These are phyloP conservation scores for Entomobrya proxima DNA, from an alignment of 2,888 invertebrate species.

Conservation along the genomic window DNA sequence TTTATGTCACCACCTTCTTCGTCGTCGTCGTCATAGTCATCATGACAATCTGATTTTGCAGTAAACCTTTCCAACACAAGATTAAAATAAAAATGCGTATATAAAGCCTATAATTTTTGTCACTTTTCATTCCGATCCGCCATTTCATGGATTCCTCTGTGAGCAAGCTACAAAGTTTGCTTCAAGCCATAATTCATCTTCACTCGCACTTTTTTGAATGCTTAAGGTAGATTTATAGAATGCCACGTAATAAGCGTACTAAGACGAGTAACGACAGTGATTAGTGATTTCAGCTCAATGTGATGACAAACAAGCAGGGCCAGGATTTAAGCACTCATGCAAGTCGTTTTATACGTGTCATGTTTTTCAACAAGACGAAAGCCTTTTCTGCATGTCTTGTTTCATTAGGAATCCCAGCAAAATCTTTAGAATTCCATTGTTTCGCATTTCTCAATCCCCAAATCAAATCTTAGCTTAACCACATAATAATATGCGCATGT, in stretches of 20 bases:
- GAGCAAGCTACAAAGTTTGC: not conserved
- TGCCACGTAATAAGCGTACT: not conserved
- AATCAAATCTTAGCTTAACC: not conserved
- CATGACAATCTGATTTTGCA: not conserved
- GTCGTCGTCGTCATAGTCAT: not conserved
- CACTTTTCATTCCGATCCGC: not conserved
- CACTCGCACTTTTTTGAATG: not conserved
- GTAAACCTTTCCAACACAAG: not conserved
- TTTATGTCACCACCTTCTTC: slow-evolving; percentile 22
- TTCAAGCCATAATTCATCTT: not conserved
- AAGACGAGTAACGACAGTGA: not conserved
- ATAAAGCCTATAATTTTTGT: not conserved
- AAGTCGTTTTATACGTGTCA: not conserved
- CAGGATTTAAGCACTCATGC: not conserved
- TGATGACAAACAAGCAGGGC: not conserved
- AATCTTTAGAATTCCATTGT: not conserved
- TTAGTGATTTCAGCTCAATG: not conserved
- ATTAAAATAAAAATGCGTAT: not conserved
- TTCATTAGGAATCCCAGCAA: not conserved
- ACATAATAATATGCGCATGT: not conserved
- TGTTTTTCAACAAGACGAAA: not conserved
- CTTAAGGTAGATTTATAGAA: not conserved
- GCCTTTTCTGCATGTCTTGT: no score
- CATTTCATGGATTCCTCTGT: not conserved
- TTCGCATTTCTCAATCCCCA: not conserved